Evolutionary conservation across 2,797 vertebrate species (phyloP).

Genomic region (Danio jaintianensis): DNA sequence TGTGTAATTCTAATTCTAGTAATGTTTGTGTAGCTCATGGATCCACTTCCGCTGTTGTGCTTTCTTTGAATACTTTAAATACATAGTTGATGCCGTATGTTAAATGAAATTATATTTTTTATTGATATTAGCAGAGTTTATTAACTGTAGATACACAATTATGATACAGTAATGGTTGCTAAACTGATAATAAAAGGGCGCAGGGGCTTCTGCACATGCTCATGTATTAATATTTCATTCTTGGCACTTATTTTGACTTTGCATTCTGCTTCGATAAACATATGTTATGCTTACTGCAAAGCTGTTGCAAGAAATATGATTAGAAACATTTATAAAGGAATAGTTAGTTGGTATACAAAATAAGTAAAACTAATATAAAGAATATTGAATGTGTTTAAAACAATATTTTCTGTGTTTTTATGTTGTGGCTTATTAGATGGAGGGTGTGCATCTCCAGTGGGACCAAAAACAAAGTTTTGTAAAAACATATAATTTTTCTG

Average conservation of each 20-base stretch:
- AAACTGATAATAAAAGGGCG: background rate
- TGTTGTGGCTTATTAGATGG: background rate
- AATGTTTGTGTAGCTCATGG: background rate
- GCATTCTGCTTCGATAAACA: background rate
- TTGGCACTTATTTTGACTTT: background rate
- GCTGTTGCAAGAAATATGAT: background rate
- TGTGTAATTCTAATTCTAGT: constrained; percentile 5
- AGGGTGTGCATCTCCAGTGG: background rate
- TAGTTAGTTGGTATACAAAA: background rate
- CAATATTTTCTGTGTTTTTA: background rate
- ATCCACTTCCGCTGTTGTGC: background rate
- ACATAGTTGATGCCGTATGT: background rate
- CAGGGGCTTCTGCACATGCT: background rate
- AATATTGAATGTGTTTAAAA: background rate
- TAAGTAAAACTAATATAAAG: background rate
- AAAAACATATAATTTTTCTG: background rate
- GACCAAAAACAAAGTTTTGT: constrained; percentile 13
- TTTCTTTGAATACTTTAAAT: background rate
- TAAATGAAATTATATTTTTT: constrained; percentile 12
- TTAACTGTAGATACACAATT: background rate
- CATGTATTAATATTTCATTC: background rate
- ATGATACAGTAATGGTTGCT: background rate
- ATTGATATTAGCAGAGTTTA: background rate
- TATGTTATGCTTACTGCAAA: constrained; percentile 11
- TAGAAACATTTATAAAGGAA: background rate